Evolutionary conservation across 2,797 vertebrate species (phyloP).

Genomic region (Champsocephalus esox): DNA sequence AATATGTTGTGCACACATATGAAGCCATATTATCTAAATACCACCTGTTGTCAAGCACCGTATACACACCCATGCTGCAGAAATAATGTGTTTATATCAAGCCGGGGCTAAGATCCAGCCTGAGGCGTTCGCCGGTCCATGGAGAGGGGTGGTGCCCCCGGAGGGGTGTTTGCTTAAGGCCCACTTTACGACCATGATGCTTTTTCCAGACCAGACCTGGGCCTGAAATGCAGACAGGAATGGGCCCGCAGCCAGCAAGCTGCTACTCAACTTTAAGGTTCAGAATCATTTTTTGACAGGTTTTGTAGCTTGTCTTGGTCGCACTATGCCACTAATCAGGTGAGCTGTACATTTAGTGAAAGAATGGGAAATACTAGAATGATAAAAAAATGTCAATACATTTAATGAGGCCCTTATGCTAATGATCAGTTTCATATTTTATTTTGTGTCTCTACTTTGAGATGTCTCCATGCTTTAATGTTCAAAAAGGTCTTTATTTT

Average conservation of each 20-base stretch:
- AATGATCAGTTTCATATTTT: no score
- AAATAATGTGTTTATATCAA: slow-evolving; percentile 59
- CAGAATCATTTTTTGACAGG: slow-evolving; percentile 35
- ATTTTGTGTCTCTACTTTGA: no score
- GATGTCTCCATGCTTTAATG: no score
- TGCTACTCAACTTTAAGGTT: slow-evolving; percentile 58
- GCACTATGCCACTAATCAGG: not conserved
- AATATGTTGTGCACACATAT: slow-evolving; percentile 37
- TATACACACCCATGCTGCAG: slow-evolving; percentile 27
- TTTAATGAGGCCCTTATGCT: no score
- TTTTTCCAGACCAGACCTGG: slow-evolving; percentile 82
- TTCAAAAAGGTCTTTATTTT: no score
- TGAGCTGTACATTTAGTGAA: no score
- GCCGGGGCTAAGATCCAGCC: slow-evolving; percentile 48
- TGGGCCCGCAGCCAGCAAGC: slow-evolving; percentile 63
- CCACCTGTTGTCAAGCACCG: slow-evolving; percentile 57
- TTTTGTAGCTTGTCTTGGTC: slow-evolving; percentile 23
- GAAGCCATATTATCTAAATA: slow-evolving; percentile 60
- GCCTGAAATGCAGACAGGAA: slow-evolving; percentile 64
- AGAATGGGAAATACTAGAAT: no score
- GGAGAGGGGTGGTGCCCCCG: slow-evolving; percentile 66
- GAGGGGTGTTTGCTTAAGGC: slow-evolving; percentile 81
- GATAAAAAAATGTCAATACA: no score
- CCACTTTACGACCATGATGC: slow-evolving; percentile 83
- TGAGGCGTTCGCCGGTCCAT: slow-evolving; percentile 49